These are phyloP conservation scores for Hoplodrina ambigua DNA, from an alignment of 2,888 invertebrate species.

Conservation along the genomic window DNA sequence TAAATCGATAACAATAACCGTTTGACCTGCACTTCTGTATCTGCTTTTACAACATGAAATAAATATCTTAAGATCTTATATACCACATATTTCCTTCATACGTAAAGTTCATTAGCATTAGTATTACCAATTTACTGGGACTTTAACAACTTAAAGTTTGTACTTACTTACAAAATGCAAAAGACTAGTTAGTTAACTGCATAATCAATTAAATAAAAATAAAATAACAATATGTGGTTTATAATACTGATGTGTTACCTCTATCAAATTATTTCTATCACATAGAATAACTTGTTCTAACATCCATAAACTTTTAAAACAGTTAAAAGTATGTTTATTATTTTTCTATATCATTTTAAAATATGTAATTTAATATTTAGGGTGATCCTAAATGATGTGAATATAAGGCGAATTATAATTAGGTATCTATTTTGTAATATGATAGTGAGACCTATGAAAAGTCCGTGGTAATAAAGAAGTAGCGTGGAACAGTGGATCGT, in stretches of 20 bases:
- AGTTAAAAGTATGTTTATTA: conserved; percentile 17
- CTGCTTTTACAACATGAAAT: conserved; percentile 68
- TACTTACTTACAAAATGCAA: conserved; percentile 70
- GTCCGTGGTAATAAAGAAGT: conserved; percentile 23
- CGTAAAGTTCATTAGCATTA: conserved; percentile 26
- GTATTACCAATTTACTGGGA: conserved; percentile 39
- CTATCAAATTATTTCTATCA: conserved; percentile 65
- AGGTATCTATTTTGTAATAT: conserved; percentile 15
- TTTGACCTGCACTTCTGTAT: conserved; percentile 39
- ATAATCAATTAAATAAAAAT: conserved; percentile 53
- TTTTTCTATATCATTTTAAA: conserved; percentile 14
- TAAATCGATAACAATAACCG: conserved; percentile 9
- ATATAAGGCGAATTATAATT: conserved; percentile 24
- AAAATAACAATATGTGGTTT: conserved; percentile 73
- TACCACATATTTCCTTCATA: conserved; percentile 69
- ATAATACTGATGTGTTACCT: conserved; percentile 80
- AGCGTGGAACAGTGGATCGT: conserved; percentile 23
- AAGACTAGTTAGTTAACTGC: conserved; percentile 72
- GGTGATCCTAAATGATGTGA: conserved; percentile 24
- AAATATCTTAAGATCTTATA: conserved; percentile 66
- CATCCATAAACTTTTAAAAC: conserved; percentile 37
- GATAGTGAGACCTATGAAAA: conserved; percentile 38
- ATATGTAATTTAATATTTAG: neutral
- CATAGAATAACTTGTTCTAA: conserved; percentile 58
- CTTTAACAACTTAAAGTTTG: conserved; percentile 45